phyloP scores from a whole-genome alignment of 2,888 invertebrate genomes.

The Xestia ashworthii region DNA sequence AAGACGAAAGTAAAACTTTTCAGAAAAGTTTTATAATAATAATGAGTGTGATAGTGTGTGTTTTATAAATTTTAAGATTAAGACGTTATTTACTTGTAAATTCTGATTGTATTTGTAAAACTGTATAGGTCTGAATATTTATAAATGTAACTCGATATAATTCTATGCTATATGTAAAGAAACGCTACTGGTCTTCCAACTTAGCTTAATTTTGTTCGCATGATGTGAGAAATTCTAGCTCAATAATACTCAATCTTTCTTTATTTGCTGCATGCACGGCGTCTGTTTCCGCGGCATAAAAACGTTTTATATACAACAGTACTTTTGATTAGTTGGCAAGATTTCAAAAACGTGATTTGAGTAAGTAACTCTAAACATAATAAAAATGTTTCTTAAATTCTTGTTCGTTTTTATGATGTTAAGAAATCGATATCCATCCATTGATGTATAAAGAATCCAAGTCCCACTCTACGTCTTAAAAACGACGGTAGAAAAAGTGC shows the following conservation, averaged over 20 bases:
- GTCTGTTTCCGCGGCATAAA: slow-evolving; percentile 3
- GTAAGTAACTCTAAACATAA: neutral
- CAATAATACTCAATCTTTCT: slow-evolving; percentile 23
- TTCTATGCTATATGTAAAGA: slow-evolving; percentile 29
- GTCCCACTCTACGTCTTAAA: neutral
- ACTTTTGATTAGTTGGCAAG: slow-evolving; percentile 4
- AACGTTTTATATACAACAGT: neutral
- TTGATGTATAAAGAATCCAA: neutral
- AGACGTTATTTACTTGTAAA: slow-evolving; percentile 37
- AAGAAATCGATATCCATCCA: neutral
- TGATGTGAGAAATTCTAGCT: slow-evolving; percentile 20
- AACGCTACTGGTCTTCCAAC: slow-evolving; percentile 45
- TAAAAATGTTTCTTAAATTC: neutral
- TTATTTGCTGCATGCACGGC: neutral
- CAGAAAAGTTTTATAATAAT: slow-evolving; percentile 18
- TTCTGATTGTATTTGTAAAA: slow-evolving; percentile 39
- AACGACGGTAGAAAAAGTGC: neutral
- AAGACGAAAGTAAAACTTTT: slow-evolving; percentile 33
- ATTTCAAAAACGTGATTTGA: neutral
- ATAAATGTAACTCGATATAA: slow-evolving; percentile 38
- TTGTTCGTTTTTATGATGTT: slow-evolving; percentile 3
- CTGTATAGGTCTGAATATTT: slow-evolving; percentile 52
- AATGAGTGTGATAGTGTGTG: slow-evolving; percentile 13
- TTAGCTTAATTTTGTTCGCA: slow-evolving; percentile 36
- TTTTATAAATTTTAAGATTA: slow-evolving; percentile 23